phyloP scores from a whole-genome alignment of 2,888 invertebrate genomes.

The Isotomurus palustris region DNA sequence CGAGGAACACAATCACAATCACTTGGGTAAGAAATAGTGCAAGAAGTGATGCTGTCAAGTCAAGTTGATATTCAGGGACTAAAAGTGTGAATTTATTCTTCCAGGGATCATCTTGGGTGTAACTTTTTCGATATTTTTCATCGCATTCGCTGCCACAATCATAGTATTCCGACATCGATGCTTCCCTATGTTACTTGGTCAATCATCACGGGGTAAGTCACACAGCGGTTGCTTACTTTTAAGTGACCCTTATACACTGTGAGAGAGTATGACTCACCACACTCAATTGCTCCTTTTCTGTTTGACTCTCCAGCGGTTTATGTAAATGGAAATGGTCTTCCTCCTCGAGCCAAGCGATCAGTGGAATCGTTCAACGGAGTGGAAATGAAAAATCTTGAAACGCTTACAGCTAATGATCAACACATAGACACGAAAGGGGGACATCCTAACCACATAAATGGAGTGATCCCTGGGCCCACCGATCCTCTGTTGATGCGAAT shows the following conservation, averaged over 20 bases:
- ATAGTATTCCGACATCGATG: conserved; percentile 40
- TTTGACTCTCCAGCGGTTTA: conserved; percentile 19
- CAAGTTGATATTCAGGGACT: too few species aligned
- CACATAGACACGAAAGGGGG: conserved; percentile 43
- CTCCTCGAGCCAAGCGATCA: conserved; percentile 36
- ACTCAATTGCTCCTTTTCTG: too few species aligned
- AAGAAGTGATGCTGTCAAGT: too few species aligned
- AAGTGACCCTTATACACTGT: neutral
- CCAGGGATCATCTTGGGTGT: conserved; percentile 37
- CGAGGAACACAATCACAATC: too few species aligned
- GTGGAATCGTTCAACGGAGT: conserved; percentile 40
- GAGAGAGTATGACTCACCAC: neutral
- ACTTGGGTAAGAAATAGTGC: too few species aligned
- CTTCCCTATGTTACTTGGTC: conserved; percentile 34
- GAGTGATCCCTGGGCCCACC: conserved; percentile 34
- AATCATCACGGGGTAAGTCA: conserved; percentile 22
- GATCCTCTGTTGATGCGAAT: conserved; percentile 40
- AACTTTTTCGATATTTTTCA: conserved; percentile 31
- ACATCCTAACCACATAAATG: conserved; percentile 34
- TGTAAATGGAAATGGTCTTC: conserved; percentile 40
- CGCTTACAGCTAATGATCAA: conserved; percentile 28
- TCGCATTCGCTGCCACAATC: conserved; percentile 37
- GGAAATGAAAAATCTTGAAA: conserved; percentile 42
- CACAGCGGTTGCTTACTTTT: too few species aligned
- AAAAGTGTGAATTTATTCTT: neutral